phyloP scores from a whole-genome alignment of 2,797 vertebrate species.

The Sphenopsis melanotis region DNA sequence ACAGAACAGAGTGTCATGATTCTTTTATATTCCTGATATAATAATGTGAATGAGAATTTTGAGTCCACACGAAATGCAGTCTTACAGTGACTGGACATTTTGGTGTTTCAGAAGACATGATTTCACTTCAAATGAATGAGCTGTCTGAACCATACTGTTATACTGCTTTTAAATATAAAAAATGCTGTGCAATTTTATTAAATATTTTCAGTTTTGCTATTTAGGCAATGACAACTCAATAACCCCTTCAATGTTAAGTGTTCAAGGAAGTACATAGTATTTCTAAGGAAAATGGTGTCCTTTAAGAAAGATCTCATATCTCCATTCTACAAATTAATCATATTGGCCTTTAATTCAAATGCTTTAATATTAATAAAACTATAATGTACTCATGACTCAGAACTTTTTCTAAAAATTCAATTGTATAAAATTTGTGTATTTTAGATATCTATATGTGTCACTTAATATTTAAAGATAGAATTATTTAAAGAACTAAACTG shows the following conservation, averaged over 20 bases:
- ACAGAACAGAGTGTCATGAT: neutral
- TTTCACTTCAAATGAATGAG: neutral
- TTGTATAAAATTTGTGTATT: neutral
- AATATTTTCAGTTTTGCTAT: neutral
- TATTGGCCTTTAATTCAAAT: neutral
- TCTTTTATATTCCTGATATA: neutral
- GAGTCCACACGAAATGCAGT: neutral
- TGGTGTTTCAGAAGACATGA: neutral
- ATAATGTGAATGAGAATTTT: neutral
- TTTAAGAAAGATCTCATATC: neutral
- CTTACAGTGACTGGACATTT: neutral
- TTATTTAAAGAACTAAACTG: neutral
- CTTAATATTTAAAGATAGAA: neutral
- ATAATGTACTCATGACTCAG: rapidly evolving
- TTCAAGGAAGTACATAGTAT: neutral
- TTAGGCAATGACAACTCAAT: neutral
- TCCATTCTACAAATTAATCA: neutral
- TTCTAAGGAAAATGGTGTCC: neutral
- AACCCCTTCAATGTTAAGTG: neutral
- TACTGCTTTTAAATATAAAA: neutral
- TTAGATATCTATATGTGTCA: neutral
- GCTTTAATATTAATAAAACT: neutral
- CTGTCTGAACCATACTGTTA: neutral
- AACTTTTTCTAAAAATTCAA: neutral
- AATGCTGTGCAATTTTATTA: neutral